phyloP scores from a whole-genome alignment of 1,140 invertebrate genomes.

The Drosophila elegans region DNA sequence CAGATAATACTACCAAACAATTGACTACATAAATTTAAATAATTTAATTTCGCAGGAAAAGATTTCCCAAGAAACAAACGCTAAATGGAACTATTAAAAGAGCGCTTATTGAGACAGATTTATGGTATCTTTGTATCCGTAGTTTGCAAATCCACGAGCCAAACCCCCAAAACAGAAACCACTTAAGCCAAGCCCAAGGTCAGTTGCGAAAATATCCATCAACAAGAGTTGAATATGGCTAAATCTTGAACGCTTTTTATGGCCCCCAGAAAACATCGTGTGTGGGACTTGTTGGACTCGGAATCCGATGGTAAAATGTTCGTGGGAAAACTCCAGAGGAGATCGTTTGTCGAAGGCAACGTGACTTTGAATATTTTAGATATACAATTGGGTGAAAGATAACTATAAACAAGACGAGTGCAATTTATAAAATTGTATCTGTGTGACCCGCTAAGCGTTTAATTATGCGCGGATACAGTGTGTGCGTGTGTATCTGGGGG shows the following conservation, averaged over 20 bases:
- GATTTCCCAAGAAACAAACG: conserved; percentile 9
- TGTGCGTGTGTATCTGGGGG: conserved; percentile 4
- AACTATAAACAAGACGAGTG: conserved; percentile 39
- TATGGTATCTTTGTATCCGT: conserved; percentile 25
- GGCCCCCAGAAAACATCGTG: conserved; percentile 8
- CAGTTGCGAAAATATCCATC: conserved; percentile 50
- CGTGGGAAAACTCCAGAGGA: conserved; percentile 45
- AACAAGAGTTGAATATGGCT: conserved; percentile 31
- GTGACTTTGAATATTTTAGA: conserved; percentile 64
- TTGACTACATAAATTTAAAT: not conserved
- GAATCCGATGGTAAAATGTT: conserved; percentile 29
- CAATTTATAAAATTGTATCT: conserved; percentile 60
- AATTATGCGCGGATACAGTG: conserved; percentile 41
- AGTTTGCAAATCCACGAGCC: conserved; percentile 10
- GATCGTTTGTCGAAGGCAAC: conserved; percentile 39
- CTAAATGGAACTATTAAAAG: conserved; percentile 10
- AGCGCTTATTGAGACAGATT: conserved; percentile 15
- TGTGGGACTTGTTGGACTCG: conserved; percentile 34
- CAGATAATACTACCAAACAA: not conserved
- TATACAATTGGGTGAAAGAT: conserved; percentile 21
- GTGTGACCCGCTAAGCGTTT: conserved; percentile 28
- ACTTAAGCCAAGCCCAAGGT: conserved; percentile 31
- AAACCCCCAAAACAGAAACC: conserved; percentile 21
- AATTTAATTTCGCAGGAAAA: conserved; percentile 9
- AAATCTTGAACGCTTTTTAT: conserved; percentile 55